Evolutionary conservation across 2,113 vertebrate genomes (phyloP).

Genomic region (Rhabdomys dilectus): DNA sequence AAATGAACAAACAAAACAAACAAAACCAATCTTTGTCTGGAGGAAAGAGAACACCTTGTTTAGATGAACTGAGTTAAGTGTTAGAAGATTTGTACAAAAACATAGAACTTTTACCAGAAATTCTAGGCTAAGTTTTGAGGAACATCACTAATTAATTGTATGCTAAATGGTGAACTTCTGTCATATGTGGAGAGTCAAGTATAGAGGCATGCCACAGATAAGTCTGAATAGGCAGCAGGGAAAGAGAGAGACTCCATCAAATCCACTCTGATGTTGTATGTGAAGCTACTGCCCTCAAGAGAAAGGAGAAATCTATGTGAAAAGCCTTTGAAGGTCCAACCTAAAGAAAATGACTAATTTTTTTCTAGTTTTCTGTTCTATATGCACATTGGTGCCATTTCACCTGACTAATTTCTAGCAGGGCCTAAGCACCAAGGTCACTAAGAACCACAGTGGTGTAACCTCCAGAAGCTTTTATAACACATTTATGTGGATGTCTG

Average conservation of each 20-base stretch:
- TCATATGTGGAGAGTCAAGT: background rate
- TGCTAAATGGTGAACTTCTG: background rate
- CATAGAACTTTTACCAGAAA: background rate
- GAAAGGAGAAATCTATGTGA: background rate
- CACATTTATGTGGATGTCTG: background rate
- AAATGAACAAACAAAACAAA: background rate
- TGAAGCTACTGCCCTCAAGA: background rate
- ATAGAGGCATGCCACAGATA: background rate
- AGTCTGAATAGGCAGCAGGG: background rate
- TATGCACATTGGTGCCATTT: background rate
- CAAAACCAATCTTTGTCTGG: background rate
- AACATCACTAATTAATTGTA: background rate
- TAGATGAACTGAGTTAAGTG: background rate
- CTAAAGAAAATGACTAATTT: background rate
- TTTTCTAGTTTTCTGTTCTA: background rate
- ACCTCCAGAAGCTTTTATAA: background rate
- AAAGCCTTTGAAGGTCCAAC: background rate
- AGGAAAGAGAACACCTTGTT: background rate
- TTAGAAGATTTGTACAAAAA: background rate
- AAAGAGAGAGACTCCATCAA: background rate
- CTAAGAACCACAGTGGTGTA: background rate
- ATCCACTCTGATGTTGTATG: background rate
- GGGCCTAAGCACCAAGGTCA: background rate
- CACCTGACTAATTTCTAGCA: background rate
- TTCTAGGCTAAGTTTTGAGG: background rate